Evolutionary conservation across 2,888 invertebrate genomes (phyloP).

Genomic region (Dioctria rufipes): DNA sequence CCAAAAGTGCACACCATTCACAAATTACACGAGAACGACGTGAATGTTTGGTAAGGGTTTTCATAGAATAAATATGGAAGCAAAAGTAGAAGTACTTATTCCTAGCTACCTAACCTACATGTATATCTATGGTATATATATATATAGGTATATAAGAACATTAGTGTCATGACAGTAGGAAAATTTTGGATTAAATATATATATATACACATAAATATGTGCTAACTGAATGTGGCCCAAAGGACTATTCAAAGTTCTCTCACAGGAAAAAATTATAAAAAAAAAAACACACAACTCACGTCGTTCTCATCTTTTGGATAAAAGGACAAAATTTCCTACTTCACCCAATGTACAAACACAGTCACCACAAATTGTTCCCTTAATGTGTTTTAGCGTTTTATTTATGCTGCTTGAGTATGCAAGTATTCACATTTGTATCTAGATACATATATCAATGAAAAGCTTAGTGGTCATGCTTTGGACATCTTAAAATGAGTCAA

Average conservation of each 20-base stretch:
- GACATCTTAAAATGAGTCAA: constrained; percentile 48
- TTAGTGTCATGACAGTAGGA: constrained; percentile 23
- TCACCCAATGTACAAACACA: neutral
- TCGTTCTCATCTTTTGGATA: constrained; percentile 29
- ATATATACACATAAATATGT: constrained; percentile 50
- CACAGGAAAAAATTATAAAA: constrained; percentile 34
- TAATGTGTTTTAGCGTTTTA: constrained; percentile 37
- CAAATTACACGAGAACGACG: constrained; percentile 26
- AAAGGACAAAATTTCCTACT: neutral
- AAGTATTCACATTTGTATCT: constrained; percentile 18
- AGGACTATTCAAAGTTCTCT: constrained; percentile 39
- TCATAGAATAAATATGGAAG: neutral
- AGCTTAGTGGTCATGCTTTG: constrained; percentile 14
- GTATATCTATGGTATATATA: neutral
- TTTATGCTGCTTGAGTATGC: constrained; percentile 46
- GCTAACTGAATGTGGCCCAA: constrained; percentile 44
- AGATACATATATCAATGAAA: neutral
- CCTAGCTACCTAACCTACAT: neutral
- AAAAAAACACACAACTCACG: neutral
- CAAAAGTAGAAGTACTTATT: too few species aligned
- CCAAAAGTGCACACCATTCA: constrained; percentile 51
- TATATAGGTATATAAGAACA: neutral
- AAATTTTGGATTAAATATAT: constrained; percentile 49
- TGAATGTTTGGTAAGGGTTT: neutral
- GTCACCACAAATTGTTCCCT: constrained; percentile 30